phyloP scores from a whole-genome alignment of 2,888 invertebrate genomes.

The Apantesis nais region DNA sequence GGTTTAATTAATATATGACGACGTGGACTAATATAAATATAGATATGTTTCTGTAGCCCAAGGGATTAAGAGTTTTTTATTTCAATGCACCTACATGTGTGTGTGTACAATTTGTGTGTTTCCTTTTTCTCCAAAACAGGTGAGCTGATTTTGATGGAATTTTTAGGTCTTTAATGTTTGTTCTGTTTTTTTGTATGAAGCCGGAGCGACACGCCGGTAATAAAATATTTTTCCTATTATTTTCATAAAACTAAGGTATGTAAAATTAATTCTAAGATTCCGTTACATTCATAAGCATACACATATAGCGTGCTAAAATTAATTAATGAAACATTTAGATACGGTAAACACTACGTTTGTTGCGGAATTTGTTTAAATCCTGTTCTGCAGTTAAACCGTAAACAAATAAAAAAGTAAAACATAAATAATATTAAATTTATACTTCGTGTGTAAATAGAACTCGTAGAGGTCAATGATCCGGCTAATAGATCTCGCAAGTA shows the following conservation, averaged over 20 bases:
- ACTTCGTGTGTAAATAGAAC: slow-evolving; percentile 13
- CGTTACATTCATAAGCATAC: not conserved
- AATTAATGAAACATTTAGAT: slow-evolving; percentile 1
- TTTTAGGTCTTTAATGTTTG: too few species aligned
- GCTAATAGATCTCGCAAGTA: slow-evolving; percentile 33
- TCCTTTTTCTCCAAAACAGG: too few species aligned
- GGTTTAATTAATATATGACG: too few species aligned
- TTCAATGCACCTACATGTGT: too few species aligned
- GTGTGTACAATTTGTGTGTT: too few species aligned
- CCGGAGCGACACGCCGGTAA: not conserved
- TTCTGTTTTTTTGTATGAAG: too few species aligned
- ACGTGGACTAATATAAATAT: too few species aligned
- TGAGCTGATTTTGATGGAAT: too few species aligned
- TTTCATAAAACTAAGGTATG: not conserved
- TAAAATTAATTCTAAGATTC: not conserved
- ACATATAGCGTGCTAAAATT: not conserved
- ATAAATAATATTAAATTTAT: not conserved
- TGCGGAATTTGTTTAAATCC: not conserved
- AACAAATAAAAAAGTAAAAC: slow-evolving; percentile 1
- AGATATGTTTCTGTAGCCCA: too few species aligned
- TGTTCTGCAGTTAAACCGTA: slow-evolving; percentile 11
- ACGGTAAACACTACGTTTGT: not conserved
- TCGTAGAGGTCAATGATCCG: slow-evolving; percentile 36
- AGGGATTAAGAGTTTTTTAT: too few species aligned
- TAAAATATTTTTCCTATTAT: not conserved